Evolutionary conservation across 2,888 invertebrate genomes (phyloP).

Genomic region (Heteromurus nitidus): DNA sequence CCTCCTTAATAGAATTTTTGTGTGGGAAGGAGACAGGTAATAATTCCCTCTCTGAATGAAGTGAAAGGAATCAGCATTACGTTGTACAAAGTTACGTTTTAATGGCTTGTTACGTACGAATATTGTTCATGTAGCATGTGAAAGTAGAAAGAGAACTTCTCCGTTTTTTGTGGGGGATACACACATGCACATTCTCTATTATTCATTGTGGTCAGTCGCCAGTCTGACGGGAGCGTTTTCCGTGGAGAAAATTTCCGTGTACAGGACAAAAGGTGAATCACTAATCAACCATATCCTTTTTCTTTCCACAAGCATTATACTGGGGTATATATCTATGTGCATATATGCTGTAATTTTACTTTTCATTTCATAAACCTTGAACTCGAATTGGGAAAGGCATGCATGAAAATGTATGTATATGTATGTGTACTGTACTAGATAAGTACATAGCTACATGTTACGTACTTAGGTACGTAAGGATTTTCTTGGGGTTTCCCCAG

Average conservation of each 20-base stretch:
- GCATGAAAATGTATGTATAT: conserved; percentile 13
- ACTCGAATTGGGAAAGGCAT: conserved; percentile 42
- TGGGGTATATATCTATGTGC: too few species aligned
- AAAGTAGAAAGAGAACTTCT: too few species aligned
- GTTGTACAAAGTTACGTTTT: too few species aligned
- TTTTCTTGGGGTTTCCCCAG: conserved; percentile 57
- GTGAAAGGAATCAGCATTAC: too few species aligned
- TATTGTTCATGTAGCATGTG: too few species aligned
- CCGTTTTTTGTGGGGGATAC: too few species aligned
- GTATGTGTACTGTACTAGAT: neutral
- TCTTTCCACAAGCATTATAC: too few species aligned
- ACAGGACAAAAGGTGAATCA: conserved; percentile 52
- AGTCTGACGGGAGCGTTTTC: conserved; percentile 47
- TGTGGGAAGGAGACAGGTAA: too few species aligned
- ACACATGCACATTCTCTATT: conserved; percentile 53
- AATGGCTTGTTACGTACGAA: too few species aligned
- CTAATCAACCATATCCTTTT: conserved; percentile 48
- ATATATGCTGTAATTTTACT: conserved; percentile 24
- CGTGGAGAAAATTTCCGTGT: conserved; percentile 22
- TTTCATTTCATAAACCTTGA: conserved; percentile 55
- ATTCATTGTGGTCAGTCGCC: conserved; percentile 61
- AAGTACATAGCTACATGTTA: neutral
- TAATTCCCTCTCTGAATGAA: too few species aligned
- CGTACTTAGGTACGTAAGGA: neutral
- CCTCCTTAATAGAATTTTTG: too few species aligned